Percentiles rank a stretch among this genome's conserved stretches.
phyloP scores from a whole-genome alignment of 2,888 invertebrate species.

The Ophion costatus region DNA sequence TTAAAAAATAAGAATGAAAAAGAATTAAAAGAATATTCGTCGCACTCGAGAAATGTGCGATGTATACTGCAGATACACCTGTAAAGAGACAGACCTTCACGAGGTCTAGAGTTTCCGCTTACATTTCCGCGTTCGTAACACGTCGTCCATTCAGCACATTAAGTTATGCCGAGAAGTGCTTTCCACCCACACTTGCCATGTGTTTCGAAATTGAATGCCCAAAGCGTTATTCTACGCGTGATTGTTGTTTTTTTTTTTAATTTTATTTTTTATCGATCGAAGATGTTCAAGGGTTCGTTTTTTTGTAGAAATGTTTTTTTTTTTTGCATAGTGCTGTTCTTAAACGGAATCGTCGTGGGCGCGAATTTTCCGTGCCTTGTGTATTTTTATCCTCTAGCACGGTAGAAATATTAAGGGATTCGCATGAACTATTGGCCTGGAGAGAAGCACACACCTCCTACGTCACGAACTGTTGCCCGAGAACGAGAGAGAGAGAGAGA shows the following conservation, averaged over 20 bases:
- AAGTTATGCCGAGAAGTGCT: not conserved
- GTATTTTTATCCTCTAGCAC: not conserved
- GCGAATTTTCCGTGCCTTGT: not conserved
- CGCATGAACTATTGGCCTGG: slow-evolving; percentile 23
- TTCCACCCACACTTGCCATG: slow-evolving; percentile 8
- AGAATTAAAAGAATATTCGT: not conserved
- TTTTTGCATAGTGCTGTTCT: not conserved
- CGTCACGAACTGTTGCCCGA: not conserved
- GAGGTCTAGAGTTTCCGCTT: slow-evolving; percentile 53
- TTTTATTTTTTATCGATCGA: too few relatives aligned
- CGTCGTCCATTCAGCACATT: slow-evolving; percentile 18
- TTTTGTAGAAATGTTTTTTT: slow-evolving; percentile 11
- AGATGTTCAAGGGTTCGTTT: not conserved
- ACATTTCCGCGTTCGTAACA: slow-evolving; percentile 57
- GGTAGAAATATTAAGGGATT: not conserved
- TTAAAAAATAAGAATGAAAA: not conserved
- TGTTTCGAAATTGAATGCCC: slow-evolving; percentile 40
- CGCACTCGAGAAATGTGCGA: not conserved
- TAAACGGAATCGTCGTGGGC: not conserved
- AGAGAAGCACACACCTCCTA: not conserved
- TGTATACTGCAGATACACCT: not conserved
- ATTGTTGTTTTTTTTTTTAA: slow-evolving; percentile 2
- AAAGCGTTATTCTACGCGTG: not conserved
- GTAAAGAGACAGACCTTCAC: slow-evolving; percentile 1
- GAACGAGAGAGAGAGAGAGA: not conserved